Evolutionary conservation across 1,140 invertebrate species (phyloP), one percentile per base, ranked within the genome.

Genomic region (Acromyrmex heyeri): DNA sequence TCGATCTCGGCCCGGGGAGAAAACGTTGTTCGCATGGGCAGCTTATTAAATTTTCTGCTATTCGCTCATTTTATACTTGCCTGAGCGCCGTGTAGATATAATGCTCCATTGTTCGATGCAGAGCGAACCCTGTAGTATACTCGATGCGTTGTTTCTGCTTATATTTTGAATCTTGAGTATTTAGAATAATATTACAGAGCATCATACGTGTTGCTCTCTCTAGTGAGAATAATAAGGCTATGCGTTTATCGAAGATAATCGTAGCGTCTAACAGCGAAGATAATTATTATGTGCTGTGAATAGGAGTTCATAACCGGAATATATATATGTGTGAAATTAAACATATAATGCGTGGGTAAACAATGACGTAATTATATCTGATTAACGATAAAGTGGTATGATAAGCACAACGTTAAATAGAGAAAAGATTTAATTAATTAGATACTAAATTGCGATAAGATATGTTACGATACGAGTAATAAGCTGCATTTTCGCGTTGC

Each of bases 1-100:
- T 79, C 64, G 73, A 69, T 85, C 75, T 59, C 14, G 70, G 59
- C 24, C 62, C 65, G 21, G 27, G 62, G 64, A 88, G 87, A 82
- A 73, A 87, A 76, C 18, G 70, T n/a, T 76, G 50, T 24, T 27
- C 64, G 48, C 77, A 65, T 50, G 64, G 44, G 75, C 70, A 70
- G 86, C 70, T 87, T 83, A 78, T 85, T 85, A 87, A 86, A 90
- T 93, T 92, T 92, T 91, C 85, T 86, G 79, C 81, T 77, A 72
- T 88, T 61, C 59, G 27, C 57, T 70, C 53, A 62, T 88, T 85
- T 53, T 70, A 53, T 72, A n/a, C 53, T 55, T 34, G 73, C 85
- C 12, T 21, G 81, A 67, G 62, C 30, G 48, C 59, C 61, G 73
- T 34, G 73, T 24, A 55, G 55, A 59, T 48, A 86, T 55, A 86